phyloP scores from a whole-genome alignment of 2,888 invertebrate genomes.

The Lacanobia oleracea region DNA sequence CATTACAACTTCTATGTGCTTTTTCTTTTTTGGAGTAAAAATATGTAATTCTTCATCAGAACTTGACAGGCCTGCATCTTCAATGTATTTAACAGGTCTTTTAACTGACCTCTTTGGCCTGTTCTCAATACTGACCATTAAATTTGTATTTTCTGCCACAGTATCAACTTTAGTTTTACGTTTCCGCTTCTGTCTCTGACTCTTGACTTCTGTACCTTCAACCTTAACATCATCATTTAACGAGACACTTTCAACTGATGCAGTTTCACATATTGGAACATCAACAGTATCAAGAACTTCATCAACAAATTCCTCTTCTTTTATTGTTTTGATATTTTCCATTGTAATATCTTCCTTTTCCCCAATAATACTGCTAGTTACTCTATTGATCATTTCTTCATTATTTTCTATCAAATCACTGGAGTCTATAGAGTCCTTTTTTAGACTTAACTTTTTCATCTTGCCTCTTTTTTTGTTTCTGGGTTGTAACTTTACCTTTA shows the following conservation, averaged over 20 bases:
- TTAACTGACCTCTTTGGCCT: constrained; percentile 83
- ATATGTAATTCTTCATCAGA: constrained; percentile 87
- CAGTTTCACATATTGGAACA: not conserved
- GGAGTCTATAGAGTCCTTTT: constrained; percentile 50
- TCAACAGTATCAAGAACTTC: not conserved
- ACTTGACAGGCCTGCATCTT: constrained; percentile 76
- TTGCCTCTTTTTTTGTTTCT: constrained; percentile 78
- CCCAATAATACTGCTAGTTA: constrained; percentile 33
- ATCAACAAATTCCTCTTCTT: not conserved
- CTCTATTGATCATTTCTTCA: constrained; percentile 23
- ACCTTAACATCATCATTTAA: constrained; percentile 5
- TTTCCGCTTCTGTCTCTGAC: constrained; percentile 58
- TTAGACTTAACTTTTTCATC: constrained; percentile 73
- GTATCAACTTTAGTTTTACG: constrained; percentile 35
- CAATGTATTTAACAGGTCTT: constrained; percentile 83
- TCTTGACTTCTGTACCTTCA: constrained; percentile 33
- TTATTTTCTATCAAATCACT: constrained; percentile 48
- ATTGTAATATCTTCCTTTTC: constrained; percentile 11
- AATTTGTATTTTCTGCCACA: constrained; percentile 21
- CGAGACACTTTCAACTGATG: not conserved
- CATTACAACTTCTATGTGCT: constrained; percentile 42
- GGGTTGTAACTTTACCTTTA: constrained; percentile 81
- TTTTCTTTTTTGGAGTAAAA: constrained; percentile 85
- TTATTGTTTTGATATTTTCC: constrained; percentile 9
- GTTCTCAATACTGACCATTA: constrained; percentile 55